Conservation (phyloP, 1,140 invertebrate genomes). For the Galendromus occidentalis region DNA sequence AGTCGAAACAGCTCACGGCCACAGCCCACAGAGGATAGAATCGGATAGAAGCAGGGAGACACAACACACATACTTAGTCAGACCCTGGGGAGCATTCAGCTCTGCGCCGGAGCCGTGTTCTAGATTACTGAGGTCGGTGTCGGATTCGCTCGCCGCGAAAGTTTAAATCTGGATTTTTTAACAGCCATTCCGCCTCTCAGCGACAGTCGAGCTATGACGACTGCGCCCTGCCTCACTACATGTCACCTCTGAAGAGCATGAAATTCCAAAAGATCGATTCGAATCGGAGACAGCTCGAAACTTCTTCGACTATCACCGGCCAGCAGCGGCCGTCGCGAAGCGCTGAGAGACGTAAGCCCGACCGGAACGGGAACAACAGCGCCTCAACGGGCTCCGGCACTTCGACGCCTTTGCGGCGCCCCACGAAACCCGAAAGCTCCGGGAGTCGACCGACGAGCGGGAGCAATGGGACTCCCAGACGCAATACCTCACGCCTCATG, state of each 20-base stretch:
- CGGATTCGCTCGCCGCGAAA: too few relatives aligned
- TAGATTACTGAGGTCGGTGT: too few relatives aligned
- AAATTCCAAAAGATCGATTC: conserved; percentile 3
- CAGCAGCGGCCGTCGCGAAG: not conserved
- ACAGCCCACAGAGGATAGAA: too few relatives aligned
- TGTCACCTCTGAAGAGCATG: conserved; percentile 9
- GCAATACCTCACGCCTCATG: not conserved
- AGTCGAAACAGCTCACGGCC: too few relatives aligned
- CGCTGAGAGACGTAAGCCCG: not conserved
- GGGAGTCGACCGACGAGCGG: not conserved
- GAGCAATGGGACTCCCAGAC: not conserved
- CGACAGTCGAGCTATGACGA: conserved; percentile 7
- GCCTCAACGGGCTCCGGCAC: not conserved
- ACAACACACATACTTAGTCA: too few relatives aligned
- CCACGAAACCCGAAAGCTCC: not conserved
- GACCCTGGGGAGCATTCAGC: too few relatives aligned
- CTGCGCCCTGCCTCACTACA: conserved; percentile 1
- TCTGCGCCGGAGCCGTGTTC: too few relatives aligned
- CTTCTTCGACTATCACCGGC: not conserved
- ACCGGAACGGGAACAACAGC: not conserved
- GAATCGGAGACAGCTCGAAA: not conserved
- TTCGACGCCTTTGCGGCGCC: not conserved
- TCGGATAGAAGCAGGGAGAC: too few relatives aligned
- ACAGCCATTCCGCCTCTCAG: not conserved
- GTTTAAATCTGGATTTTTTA: too few relatives aligned